A percentile compares a stretch with the other conserved stretches of the same genome.
Conservation (phyloP, 35 echinoderm and acorn worm genomes). For the Strongylocentrotus purpuratus region DNA sequence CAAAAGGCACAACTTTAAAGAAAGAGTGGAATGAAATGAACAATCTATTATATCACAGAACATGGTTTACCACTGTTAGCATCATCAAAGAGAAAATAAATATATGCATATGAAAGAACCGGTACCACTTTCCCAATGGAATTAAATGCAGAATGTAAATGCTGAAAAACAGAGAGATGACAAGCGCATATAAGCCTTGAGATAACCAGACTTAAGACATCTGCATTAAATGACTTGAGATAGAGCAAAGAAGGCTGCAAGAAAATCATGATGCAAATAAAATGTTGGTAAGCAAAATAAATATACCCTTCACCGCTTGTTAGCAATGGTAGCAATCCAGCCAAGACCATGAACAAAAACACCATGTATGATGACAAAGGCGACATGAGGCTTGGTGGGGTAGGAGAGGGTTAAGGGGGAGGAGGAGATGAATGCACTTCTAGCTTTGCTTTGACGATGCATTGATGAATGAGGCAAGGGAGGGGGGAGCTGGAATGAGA, state of each 20-base stretch:
- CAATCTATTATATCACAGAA: too few relatives aligned
- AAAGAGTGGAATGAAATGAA: neutral
- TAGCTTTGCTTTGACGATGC: neutral
- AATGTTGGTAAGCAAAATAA: neutral
- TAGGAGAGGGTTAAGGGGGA: neutral
- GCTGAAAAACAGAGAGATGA: neutral
- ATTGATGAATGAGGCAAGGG: neutral
- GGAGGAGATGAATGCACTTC: neutral
- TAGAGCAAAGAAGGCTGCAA: neutral
- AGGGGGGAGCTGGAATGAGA: neutral
- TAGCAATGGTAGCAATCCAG: neutral
- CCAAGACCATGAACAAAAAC: neutral
- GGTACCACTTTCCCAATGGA: neutral
- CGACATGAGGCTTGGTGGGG: neutral
- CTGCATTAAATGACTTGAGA: neutral
- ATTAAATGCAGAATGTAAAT: neutral
- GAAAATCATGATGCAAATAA: neutral
- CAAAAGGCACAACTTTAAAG: neutral
- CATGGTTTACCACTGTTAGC: too few relatives aligned
- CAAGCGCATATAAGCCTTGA: neutral
- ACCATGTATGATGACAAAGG: neutral
- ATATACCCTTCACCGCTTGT: neutral
- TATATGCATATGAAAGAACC: too few relatives aligned
- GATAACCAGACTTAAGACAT: neutral
- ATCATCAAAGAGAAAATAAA: too few relatives aligned